phyloP scores from a whole-genome alignment of 2,797 vertebrate genomes.

The Sebastes kiyomatsui region DNA sequence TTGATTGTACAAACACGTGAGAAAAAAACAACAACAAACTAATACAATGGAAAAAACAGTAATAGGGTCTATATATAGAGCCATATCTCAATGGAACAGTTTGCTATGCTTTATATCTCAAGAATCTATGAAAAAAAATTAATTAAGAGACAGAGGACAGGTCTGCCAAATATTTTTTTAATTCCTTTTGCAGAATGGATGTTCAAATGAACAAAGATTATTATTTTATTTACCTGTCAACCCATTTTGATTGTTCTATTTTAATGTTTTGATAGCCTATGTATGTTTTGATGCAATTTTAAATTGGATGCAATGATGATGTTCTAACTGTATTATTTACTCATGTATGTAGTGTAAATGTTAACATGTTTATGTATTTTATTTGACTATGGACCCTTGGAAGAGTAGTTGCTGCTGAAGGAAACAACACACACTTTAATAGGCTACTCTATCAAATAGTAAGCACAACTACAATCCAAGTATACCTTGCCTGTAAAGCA shows the following conservation, averaged over 20 bases:
- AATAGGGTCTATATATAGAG: background rate
- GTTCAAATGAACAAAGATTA: background rate
- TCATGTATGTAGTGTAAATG: background rate
- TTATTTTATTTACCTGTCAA: background rate
- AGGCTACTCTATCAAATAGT: too few species aligned
- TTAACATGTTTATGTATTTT: background rate
- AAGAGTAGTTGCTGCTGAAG: background rate
- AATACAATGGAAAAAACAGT: background rate
- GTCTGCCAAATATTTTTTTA: background rate
- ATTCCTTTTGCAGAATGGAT: background rate
- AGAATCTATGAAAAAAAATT: background rate
- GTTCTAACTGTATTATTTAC: background rate
- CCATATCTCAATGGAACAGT: background rate
- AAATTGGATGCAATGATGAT: background rate
- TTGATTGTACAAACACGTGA: background rate
- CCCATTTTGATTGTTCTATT: background rate
- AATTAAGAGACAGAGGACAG: background rate
- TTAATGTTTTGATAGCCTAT: accelerated
- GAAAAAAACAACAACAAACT: background rate
- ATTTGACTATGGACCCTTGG: background rate
- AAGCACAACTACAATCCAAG: too few species aligned
- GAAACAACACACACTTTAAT: background rate
- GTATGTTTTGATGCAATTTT: background rate
- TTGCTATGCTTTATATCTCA: background rate
- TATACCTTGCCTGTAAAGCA: too few species aligned